Conservation (phyloP, 2,888 invertebrate genomes). For the Acrobasis suavella region DNA sequence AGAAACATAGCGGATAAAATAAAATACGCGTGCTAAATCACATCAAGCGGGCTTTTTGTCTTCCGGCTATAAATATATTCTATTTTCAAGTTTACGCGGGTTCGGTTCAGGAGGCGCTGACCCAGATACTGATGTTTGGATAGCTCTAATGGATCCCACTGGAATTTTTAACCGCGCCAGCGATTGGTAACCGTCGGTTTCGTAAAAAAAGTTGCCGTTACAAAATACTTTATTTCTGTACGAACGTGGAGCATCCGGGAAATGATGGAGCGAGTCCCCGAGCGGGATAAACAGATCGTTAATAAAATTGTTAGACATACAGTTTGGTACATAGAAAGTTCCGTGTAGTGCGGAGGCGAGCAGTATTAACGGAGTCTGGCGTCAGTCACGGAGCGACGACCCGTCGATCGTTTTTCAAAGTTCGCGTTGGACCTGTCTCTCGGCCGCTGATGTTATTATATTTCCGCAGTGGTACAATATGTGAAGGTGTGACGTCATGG, state of each 20-base stretch:
- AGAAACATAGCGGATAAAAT: constrained; percentile 25
- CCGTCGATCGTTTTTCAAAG: constrained; percentile 35
- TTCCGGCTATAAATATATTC: constrained; percentile 62
- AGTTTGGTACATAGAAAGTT: constrained; percentile 14
- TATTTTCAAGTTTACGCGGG: constrained; percentile 76
- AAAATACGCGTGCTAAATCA: constrained; percentile 37
- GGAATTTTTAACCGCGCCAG: constrained; percentile 44
- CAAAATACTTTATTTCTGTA: constrained; percentile 38
- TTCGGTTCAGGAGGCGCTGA: constrained; percentile 62
- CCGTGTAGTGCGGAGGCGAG: constrained; percentile 5
- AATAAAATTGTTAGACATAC: constrained; percentile 20
- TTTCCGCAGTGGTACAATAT: constrained; percentile 7
- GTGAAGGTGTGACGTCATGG: constrained; percentile 48
- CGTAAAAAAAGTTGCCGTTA: constrained; percentile 35
- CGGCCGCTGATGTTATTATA: constrained; percentile 7
- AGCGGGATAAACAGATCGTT: constrained; percentile 20
- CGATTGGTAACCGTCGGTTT: constrained; percentile 22
- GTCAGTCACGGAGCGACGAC: constrained; percentile 18
- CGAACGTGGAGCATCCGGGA: constrained; percentile 20
- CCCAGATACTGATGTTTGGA: constrained; percentile 66
- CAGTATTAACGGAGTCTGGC: constrained; percentile 3
- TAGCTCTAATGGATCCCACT: constrained; percentile 52
- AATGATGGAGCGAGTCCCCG: constrained; percentile 15
- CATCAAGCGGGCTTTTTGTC: constrained; percentile 42
- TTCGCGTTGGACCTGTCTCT: constrained; percentile 22